phyloP scores from a whole-genome alignment of 1,140 invertebrate genomes.

The Adoxophyes honmai region DNA sequence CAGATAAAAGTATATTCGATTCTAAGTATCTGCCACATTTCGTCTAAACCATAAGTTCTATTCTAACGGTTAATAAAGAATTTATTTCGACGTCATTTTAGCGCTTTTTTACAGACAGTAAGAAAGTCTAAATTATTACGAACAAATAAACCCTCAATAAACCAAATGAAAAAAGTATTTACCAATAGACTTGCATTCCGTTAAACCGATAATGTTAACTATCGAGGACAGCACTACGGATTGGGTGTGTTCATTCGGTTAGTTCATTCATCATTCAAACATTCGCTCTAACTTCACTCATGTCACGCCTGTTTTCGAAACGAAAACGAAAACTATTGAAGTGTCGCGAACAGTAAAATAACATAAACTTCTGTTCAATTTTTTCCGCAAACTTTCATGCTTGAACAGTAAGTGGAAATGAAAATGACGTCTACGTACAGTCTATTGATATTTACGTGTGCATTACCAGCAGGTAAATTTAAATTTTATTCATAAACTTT shows the following conservation, averaged over 20 bases:
- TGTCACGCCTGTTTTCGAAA: background rate
- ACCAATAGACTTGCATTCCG: no score
- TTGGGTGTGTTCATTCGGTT: constrained; percentile 5
- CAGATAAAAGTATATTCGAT: no score
- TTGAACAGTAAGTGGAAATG: background rate
- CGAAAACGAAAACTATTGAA: constrained; percentile 16
- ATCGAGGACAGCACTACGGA: background rate
- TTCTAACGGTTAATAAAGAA: no score
- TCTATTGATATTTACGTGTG: background rate
- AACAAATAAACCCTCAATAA: no score
- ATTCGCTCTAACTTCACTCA: background rate
- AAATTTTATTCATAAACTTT: constrained; percentile 4
- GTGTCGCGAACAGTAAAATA: background rate
- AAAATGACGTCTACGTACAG: constrained; percentile 5
- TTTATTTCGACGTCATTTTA: no score
- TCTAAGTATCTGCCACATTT: no score
- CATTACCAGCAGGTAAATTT: background rate
- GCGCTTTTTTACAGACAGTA: no score
- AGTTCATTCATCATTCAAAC: background rate
- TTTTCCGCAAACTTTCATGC: background rate
- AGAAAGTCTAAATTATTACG: no score
- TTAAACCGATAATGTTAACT: no score
- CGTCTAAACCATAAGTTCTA: no score
- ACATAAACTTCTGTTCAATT: background rate
- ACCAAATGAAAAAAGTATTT: no score